Conservation (phyloP, 2,888 invertebrate species). For the Chydorus sphaericus region DNA sequence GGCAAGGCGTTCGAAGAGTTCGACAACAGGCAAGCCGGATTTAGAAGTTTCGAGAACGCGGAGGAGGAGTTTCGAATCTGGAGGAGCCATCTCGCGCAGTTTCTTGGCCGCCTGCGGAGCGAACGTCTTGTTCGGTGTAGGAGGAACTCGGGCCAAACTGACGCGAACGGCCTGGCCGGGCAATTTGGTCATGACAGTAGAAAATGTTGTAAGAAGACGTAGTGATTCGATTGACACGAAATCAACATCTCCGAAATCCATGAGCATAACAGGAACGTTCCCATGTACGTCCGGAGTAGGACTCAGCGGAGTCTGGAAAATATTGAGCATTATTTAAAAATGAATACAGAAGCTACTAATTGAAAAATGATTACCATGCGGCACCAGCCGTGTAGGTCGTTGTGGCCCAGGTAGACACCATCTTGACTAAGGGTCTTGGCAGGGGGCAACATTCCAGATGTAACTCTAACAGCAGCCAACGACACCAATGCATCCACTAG, state of each 20-base stretch:
- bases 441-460: no score
- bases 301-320: no score
- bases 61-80: not conserved
- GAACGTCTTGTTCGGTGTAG: not conserved
- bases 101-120: not conserved
- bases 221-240: not conserved
- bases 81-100: not conserved
- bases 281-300: not conserved
- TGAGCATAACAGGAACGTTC: not conserved
- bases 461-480: not conserved
- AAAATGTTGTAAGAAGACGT: not conserved
- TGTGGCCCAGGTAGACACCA: not conserved
- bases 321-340: no score
- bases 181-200: not conserved
- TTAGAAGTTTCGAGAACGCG: not conserved
- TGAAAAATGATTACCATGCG: no score
- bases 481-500: not conserved
- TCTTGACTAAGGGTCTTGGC: not conserved
- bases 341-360: no score
- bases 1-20: not conserved
- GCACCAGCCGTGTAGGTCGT: not conserved
- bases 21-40: not conserved
- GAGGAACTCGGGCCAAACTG: conserved; percentile 3
- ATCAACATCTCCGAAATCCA: not conserved
- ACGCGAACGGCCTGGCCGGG: conserved; percentile 7